phyloP scores from a whole-genome alignment of 2,113 vertebrate genomes.

The Pteropus alecto region DNA sequence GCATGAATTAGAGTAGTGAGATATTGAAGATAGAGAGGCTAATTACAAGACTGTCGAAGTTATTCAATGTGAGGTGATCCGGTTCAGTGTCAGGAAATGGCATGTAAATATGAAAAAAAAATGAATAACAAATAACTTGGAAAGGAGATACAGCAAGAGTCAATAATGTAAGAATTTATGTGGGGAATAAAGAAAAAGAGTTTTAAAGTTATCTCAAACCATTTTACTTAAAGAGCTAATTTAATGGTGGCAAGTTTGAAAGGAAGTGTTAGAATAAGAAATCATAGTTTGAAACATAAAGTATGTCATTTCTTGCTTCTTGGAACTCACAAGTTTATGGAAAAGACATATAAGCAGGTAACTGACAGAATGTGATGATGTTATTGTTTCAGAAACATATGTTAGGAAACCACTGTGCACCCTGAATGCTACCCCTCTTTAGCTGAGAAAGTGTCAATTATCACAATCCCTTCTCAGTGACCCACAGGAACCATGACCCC shows the following conservation, averaged over 20 bases:
- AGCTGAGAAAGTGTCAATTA: not conserved
- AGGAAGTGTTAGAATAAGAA: not conserved
- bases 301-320: not conserved
- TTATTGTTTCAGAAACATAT: not conserved
- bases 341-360: not conserved
- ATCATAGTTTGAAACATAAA: not conserved
- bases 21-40: not conserved
- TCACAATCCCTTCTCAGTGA: accelerated
- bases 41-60: not conserved
- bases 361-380: not conserved
- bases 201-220: not conserved
- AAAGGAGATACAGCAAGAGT: not conserved
- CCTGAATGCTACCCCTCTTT: too few relatives aligned
- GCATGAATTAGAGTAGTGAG: not conserved
- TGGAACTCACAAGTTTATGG: not conserved
- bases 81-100: not conserved
- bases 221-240: not conserved
- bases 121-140: not conserved
- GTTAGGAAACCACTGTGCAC: accelerated
- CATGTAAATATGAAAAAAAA: not conserved
- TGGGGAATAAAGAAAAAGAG: not conserved
- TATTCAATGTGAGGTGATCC: not conserved
- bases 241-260: not conserved
- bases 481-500: not conserved
- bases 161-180: not conserved